Evolutionary conservation across 2,113 vertebrate genomes (phyloP), one percentile per base, ranked within the genome.

Genomic region (Riparia riparia): DNA sequence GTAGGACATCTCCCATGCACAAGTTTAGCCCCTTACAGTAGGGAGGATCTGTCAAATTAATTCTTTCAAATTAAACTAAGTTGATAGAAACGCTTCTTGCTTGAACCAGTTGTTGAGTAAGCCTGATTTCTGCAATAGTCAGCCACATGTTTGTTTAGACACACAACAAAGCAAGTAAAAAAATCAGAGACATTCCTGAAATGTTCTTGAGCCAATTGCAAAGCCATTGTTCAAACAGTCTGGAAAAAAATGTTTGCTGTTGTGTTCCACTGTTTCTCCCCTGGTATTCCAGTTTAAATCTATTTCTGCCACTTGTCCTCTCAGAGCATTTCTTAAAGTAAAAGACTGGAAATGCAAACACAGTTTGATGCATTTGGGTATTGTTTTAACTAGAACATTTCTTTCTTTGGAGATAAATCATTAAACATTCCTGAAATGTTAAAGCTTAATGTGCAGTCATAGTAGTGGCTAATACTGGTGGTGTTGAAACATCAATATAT

Each of bases 371-470:
- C 6, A 7, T 63, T 82, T 3, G 5, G 6, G 4, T 73, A 10
- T 76, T 82, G 32, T 25, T 87, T 74, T 76, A 80, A 61, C 14
- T 12, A 20, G 57, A 63, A 10, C 6, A 32, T 15, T 50, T 20
- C 29, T 68, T 68, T 17, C 12, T 37, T 81, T 65, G 9, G 7
- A 56, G 31, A 9, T 29, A 32, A n/a, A 19, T 28, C 24, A 28
- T 45, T 34, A 42, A 61, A 50, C 5, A 10, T 29, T 73, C 7
- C 51, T 63, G 26, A 39, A 1, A 0, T 20, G 7, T n/a, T 41
- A 2, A 10, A 8, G 3, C 73, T 41, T 34, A 16, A 45, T 56
- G 15, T 2, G 5, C 22, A 37, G 6, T 44, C 2, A 2, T 8
- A 24, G 16, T 25, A 9, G 22, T 39, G n/a, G 34, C 21, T 72